Percentiles rank a stretch among this genome's conserved stretches.
phyloP scores from a whole-genome alignment of 2,113 vertebrate species.

The Sander lucioperca region DNA sequence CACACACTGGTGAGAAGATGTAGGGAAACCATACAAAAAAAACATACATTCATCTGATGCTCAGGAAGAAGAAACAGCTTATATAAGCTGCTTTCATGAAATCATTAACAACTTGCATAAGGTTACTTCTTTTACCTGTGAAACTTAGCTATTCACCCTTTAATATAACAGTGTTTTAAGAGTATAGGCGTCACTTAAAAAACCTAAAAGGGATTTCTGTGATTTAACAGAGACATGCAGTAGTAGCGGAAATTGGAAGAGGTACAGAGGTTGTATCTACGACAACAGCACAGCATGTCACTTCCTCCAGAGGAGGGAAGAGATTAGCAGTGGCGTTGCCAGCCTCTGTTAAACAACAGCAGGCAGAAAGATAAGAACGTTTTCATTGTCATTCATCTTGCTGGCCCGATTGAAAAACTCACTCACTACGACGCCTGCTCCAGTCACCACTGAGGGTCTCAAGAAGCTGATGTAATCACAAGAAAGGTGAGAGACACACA shows the following conservation, averaged over 20 bases:
- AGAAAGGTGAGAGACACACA: conserved; percentile 60
- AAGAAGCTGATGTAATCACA: conserved; percentile 59
- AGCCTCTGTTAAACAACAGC: conserved; percentile 41
- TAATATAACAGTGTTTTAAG: neutral
- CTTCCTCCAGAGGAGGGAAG: conserved; percentile 15
- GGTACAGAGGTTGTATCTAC: conserved; percentile 64
- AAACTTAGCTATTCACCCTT: neutral
- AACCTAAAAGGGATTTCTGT: conserved; percentile 1
- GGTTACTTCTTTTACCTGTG: neutral
- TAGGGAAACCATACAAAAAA: neutral
- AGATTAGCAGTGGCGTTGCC: conserved; percentile 27
- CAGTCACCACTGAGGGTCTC: conserved; percentile 29
- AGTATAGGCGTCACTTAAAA: neutral
- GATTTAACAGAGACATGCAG: neutral
- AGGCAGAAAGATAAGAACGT: conserved; percentile 24
- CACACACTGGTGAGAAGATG: neutral
- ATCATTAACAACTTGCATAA: neutral
- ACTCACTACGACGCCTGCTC: neutral
- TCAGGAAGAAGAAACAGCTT: neutral
- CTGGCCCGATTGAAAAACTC: neutral
- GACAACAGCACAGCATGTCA: conserved; percentile 64
- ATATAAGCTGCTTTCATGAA: neutral
- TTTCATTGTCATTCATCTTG: conserved; percentile 48
- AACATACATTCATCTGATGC: neutral
- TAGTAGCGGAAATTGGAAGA: neutral